Percentiles rank a stretch among this genome's conserved stretches.
Conservation (phyloP, 2,888 invertebrate species). For the Cryptophagus acutangulus region DNA sequence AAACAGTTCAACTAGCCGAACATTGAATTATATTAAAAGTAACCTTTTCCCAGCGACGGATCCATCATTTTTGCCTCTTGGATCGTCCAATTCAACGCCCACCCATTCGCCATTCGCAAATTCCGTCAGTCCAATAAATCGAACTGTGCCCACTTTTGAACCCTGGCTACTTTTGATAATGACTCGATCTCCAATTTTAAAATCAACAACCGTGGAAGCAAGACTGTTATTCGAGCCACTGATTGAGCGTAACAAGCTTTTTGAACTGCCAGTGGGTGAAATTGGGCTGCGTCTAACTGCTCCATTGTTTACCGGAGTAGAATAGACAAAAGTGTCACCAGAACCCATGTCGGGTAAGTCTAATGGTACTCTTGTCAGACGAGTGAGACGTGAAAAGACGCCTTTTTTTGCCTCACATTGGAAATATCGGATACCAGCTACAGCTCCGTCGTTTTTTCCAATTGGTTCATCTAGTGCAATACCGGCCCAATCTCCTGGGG, state of each 20-base stretch:
- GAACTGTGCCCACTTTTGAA: conserved; percentile 81
- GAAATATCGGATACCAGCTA: conserved; percentile 88
- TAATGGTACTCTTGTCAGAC: conserved; percentile 72
- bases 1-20: not conserved
- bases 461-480: conserved; percentile 92
- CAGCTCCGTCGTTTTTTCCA: conserved; percentile 97
- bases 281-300: conserved; percentile 38
- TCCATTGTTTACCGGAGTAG: conserved; percentile 39
- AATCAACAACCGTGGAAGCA: conserved; percentile 52
- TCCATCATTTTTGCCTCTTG: conserved; percentile 94
- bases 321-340: conserved; percentile 32
- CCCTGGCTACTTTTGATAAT: conserved; percentile 83
- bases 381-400: conserved; percentile 86
- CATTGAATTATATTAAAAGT: not conserved
- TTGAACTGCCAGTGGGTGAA: conserved; percentile 42
- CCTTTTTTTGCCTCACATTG: conserved; percentile 89
- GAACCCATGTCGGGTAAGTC: conserved; percentile 48
- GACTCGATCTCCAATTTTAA: conserved; percentile 85
- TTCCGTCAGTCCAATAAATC: conserved; percentile 81
- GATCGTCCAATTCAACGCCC: conserved; percentile 91
- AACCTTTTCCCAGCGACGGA: conserved; percentile 88
- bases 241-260: conserved; percentile 36
- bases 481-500: conserved; percentile 97
- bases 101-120: conserved; percentile 95
- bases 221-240: conserved; percentile 51